Conservation (phyloP, 2,113 vertebrate genomes). For the Salvelinus sp. region DNA sequence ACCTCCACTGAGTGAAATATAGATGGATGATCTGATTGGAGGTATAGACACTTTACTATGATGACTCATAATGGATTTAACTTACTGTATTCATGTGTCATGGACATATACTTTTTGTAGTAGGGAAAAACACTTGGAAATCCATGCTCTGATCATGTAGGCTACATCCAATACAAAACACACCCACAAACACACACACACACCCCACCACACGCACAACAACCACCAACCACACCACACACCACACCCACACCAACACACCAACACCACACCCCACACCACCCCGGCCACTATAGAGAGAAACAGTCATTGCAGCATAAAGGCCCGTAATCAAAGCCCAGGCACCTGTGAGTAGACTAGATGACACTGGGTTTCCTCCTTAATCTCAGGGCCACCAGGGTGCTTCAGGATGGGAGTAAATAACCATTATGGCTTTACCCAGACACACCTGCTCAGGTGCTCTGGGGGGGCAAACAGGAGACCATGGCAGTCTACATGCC, state of each 20-base stretch:
- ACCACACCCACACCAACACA: not conserved
- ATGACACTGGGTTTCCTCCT: not conserved
- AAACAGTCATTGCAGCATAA: constrained; percentile 27
- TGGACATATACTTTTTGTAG: no score
- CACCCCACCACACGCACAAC: not conserved
- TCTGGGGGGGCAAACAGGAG: not conserved
- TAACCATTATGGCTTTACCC: not conserved
- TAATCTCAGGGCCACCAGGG: not conserved
- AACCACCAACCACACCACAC: not conserved
- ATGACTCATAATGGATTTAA: no score
- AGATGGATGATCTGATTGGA: no score
- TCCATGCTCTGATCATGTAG: no score
- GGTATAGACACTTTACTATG: no score
- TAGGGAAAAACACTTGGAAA: no score
- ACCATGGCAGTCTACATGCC: constrained; percentile 5
- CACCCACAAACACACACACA: no score
- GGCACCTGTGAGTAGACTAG: not conserved
- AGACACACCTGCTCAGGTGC: not conserved
- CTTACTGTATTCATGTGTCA: no score
- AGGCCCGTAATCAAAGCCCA: constrained; percentile 47
- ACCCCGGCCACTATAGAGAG: not conserved
- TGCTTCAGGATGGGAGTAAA: not conserved
- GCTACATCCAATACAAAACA: no score
- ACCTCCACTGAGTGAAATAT: no score
- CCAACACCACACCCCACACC: constrained; percentile 1